Evolutionary conservation across 2,113 vertebrate species (phyloP).

Genomic region (Calyptomena viridis): DNA sequence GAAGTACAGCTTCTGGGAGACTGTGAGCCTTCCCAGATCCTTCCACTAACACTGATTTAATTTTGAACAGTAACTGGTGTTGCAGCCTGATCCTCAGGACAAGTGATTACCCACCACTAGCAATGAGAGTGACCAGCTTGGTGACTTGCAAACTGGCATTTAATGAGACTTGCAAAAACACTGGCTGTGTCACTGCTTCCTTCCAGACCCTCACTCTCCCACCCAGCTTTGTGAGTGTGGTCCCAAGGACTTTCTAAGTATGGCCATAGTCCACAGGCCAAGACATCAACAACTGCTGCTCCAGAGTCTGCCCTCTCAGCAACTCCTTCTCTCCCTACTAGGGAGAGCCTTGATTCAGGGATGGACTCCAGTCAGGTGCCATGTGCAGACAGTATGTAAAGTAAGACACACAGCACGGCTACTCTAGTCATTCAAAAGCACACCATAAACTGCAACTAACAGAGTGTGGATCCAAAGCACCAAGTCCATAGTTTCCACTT

Average conservation of each 20-base stretch:
- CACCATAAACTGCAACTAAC: background rate
- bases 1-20: background rate
- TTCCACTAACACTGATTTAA: background rate
- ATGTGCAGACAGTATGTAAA: background rate
- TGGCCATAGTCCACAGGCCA: background rate
- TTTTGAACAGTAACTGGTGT: background rate
- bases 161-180: background rate
- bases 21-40: background rate
- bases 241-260: background rate
- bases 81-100: background rate
- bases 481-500: background rate
- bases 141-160: background rate
- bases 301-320: background rate
- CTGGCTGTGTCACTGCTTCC: rapidly evolving
- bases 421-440: background rate
- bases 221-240: rapidly evolving
- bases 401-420: background rate
- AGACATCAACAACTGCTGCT: background rate
- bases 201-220: background rate
- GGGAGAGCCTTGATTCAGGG: background rate
- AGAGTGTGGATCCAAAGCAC: background rate
- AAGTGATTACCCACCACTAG: background rate
- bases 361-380: background rate
- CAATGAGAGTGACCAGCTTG: background rate
- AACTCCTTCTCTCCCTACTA: background rate